phyloP scores from a whole-genome alignment of 1,140 invertebrate genomes.

The Pseudomyrmex flavicornis region DNA sequence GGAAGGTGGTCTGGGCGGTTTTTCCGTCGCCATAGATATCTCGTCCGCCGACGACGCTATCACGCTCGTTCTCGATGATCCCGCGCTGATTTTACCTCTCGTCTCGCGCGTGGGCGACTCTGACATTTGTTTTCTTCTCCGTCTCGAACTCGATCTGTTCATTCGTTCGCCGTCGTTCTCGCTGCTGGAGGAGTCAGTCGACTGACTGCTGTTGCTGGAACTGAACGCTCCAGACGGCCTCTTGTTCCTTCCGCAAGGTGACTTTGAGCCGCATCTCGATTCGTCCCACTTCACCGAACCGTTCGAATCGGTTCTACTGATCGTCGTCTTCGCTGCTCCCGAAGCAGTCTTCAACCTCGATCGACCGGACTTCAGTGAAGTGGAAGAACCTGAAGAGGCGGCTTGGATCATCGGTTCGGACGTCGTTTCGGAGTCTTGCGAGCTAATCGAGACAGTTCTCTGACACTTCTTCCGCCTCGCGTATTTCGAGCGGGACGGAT shows the following conservation, averaged over 20 bases:
- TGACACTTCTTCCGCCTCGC: slow-evolving; percentile 77
- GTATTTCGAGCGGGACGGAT: slow-evolving; percentile 77
- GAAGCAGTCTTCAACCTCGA: slow-evolving; percentile 67
- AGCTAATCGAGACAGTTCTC: slow-evolving; percentile 78
- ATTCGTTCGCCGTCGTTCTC: slow-evolving; percentile 71
- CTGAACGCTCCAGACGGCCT: slow-evolving; percentile 63
- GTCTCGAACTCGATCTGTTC: slow-evolving; percentile 61
- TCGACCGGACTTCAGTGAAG: slow-evolving; percentile 64
- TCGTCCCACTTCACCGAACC: slow-evolving; percentile 42
- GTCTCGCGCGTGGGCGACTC: slow-evolving; percentile 73
- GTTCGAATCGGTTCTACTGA: slow-evolving; percentile 34
- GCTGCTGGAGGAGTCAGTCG: slow-evolving; percentile 77
- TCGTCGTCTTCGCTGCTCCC: slow-evolving; percentile 60
- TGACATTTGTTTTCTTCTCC: slow-evolving; percentile 66
- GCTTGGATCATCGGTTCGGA: slow-evolving; percentile 65
- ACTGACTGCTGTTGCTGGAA: slow-evolving; percentile 76
- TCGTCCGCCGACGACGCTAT: slow-evolving; percentile 87
- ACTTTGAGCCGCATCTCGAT: slow-evolving; percentile 71
- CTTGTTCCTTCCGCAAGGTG: slow-evolving; percentile 64
- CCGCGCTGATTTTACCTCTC: slow-evolving; percentile 76
- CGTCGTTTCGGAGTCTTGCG: slow-evolving; percentile 79
- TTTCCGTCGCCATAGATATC: slow-evolving; percentile 85
- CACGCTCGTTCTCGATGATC: slow-evolving; percentile 84
- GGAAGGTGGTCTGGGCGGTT: slow-evolving; percentile 85
- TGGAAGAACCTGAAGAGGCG: slow-evolving; percentile 57